Evolutionary conservation across 2,113 vertebrate species (phyloP).

Genomic region (Charina bottae): DNA sequence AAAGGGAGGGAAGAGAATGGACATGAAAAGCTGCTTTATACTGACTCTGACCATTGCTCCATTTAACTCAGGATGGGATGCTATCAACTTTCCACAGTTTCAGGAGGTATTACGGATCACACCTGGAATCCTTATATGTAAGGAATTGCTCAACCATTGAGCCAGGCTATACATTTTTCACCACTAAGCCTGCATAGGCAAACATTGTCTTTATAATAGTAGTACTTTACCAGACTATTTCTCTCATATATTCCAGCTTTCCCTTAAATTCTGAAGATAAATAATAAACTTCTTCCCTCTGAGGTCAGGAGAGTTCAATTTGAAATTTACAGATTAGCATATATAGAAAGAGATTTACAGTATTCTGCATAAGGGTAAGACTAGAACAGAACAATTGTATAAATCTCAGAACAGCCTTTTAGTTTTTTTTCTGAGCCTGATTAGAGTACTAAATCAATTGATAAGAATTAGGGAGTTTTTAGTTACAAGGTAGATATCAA

Average conservation of each 20-base stretch:
- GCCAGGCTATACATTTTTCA: conserved; percentile 26
- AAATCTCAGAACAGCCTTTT: not conserved
- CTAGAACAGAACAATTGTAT: not conserved
- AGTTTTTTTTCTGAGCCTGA: not conserved
- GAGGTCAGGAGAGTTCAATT: not conserved
- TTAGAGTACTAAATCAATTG: not conserved
- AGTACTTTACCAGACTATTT: not conserved
- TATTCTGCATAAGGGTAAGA: not conserved
- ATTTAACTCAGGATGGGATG: not conserved
- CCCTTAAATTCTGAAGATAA: not conserved
- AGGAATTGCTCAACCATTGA: not conserved
- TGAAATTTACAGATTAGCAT: not conserved
- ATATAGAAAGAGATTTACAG: not conserved
- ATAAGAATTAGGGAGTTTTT: not conserved
- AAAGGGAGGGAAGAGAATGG: not conserved
- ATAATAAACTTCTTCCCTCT: not conserved
- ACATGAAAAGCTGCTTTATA: not conserved
- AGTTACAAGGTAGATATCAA: not conserved
- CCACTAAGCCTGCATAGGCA: conserved; percentile 32
- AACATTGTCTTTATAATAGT: not conserved
- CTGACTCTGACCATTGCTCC: not conserved
- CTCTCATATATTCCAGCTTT: not conserved
- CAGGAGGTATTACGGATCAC: not conserved
- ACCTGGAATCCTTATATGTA: not conserved
- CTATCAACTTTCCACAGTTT: not conserved